Conservation (phyloP, 2,888 invertebrate species). For the Papilio demoleus region DNA sequence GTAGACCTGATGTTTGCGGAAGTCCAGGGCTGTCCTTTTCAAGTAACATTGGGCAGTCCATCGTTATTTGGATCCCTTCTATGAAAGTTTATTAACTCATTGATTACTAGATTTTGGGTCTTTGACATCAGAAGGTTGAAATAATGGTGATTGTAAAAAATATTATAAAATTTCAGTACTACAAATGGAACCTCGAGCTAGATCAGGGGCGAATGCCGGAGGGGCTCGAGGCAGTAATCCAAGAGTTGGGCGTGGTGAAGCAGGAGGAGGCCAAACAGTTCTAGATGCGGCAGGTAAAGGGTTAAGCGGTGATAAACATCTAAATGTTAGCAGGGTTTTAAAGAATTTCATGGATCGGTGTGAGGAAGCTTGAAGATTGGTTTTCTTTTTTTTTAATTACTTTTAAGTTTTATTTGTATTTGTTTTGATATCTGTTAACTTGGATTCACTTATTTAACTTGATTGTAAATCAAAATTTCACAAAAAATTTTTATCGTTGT, state of each 20-base stretch:
- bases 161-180: slow-evolving; percentile 85
- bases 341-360: slow-evolving; percentile 26
- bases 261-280: slow-evolving; percentile 81
- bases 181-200: slow-evolving; percentile 90
- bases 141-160: no score
- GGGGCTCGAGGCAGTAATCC: slow-evolving; percentile 89
- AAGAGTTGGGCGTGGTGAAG: slow-evolving; percentile 89
- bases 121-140: no score
- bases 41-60: no score
- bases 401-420: no score
- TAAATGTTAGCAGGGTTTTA: slow-evolving; percentile 28
- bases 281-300: slow-evolving; percentile 45
- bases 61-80: no score
- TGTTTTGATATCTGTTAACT: background rate
- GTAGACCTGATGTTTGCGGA: no score
- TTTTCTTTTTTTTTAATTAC: background rate
- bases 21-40: no score
- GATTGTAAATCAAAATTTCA: slow-evolving; percentile 8
- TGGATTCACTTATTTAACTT: slow-evolving; percentile 16
- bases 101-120: no score
- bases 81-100: no score
- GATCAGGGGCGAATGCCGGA: slow-evolving; percentile 92
- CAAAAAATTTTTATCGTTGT: background rate
- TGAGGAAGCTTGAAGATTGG: slow-evolving; percentile 22
- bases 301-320: slow-evolving; percentile 36